These are phyloP conservation scores for Xiphophorus birchmanni DNA, from an alignment of 2,797 vertebrate species.

Conservation along the genomic window DNA sequence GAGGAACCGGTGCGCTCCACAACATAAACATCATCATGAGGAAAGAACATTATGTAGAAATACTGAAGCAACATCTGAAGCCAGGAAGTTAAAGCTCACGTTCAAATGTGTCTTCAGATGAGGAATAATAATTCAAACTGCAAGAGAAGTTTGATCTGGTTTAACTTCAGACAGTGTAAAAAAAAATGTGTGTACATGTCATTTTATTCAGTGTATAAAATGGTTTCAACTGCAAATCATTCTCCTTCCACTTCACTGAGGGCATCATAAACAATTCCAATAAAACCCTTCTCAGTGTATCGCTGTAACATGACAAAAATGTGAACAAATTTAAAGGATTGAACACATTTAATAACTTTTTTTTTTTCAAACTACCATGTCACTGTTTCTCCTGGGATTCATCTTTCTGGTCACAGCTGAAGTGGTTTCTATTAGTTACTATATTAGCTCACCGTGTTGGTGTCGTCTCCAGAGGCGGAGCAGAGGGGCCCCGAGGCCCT, in stretches of 20 bases:
- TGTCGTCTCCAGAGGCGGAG: conserved; percentile 57
- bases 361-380: conserved; percentile 39
- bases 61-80: background rate
- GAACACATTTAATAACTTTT: background rate
- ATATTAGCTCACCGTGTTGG: conserved; percentile 38
- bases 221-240: background rate
- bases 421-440: conserved; percentile 55
- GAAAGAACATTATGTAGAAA: background rate
- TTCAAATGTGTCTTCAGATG: background rate
- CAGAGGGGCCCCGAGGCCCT: conserved; percentile 38
- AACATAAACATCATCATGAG: background rate
- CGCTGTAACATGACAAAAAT: background rate
- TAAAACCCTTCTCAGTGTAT: background rate
- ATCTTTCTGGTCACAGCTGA: conserved; percentile 54
- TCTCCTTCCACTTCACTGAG: background rate
- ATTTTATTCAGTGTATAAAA: too few species aligned
- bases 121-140: too few species aligned
- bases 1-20: background rate
- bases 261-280: background rate
- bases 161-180: too few species aligned
- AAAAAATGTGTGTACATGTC: too few species aligned
- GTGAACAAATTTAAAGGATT: background rate
- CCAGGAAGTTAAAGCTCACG: background rate
- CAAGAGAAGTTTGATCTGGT: too few species aligned
- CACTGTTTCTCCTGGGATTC: conserved; percentile 48